Evolutionary conservation across 2,888 invertebrate species (phyloP).

Genomic region (Eristalis intricaria): DNA sequence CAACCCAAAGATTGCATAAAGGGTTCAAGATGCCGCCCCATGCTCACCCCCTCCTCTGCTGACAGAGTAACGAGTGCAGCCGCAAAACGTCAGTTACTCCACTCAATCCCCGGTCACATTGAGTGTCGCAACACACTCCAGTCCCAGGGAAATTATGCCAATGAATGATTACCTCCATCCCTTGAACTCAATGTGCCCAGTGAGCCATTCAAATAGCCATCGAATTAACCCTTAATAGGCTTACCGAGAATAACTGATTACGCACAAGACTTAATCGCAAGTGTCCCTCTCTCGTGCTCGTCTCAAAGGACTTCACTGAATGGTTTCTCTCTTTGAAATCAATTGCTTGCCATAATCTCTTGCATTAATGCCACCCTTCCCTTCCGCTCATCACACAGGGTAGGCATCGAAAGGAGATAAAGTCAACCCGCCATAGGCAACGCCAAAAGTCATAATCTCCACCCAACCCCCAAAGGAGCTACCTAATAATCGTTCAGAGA

Average conservation of each 20-base stretch:
- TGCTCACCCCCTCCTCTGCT: no score
- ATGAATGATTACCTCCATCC: background rate
- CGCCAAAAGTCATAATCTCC: background rate
- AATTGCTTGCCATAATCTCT: background rate
- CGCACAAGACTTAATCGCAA: background rate
- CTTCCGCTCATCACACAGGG: no score
- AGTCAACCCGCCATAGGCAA: background rate
- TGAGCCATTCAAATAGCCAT: background rate
- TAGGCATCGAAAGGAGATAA: background rate
- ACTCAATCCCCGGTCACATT: background rate
- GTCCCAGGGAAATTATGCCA: background rate
- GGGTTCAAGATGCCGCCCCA: background rate
- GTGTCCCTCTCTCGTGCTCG: background rate
- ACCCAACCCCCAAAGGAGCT: background rate
- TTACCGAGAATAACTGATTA: background rate
- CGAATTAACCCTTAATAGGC: background rate
- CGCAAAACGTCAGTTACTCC: background rate
- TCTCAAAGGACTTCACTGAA: background rate
- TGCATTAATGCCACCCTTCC: background rate
- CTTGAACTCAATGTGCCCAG: background rate
- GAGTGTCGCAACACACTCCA: background rate
- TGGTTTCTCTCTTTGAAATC: background rate
- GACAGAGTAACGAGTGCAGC: background rate
- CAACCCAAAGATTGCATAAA: no score
- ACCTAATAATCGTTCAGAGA: conserved; percentile 21